Evolutionary conservation across 2,888 invertebrate genomes (phyloP).

Genomic region (Glaucopsyche alexis): DNA sequence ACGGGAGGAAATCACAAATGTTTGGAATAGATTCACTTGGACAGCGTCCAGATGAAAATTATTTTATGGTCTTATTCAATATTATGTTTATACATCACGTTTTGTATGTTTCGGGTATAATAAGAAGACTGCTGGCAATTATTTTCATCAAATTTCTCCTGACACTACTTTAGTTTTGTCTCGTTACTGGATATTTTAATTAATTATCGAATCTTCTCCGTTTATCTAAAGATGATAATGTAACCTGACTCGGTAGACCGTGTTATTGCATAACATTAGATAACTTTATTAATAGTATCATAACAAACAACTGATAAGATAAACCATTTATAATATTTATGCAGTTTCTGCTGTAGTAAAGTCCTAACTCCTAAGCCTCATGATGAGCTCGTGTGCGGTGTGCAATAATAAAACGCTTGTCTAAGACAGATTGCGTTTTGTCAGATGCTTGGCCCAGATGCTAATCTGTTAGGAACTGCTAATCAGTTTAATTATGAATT

Average conservation of each 20-base stretch:
- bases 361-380: not conserved
- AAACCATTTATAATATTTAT: constrained; percentile 1
- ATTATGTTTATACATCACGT: constrained; percentile 1
- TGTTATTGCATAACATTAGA: not conserved
- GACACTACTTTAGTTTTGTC: not conserved
- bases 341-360: not conserved
- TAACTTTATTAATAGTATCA: not conserved
- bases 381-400: not conserved
- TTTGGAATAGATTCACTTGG: constrained; percentile 32
- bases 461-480: too few relatives aligned
- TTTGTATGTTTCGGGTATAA: not conserved
- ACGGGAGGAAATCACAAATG: constrained; percentile 29
- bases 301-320: constrained; percentile 9
- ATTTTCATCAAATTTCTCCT: not conserved
- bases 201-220: not conserved
- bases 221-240: not conserved
- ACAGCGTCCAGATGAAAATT: constrained; percentile 32
- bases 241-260: not conserved
- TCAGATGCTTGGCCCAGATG: too few relatives aligned
- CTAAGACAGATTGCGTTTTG: not conserved
- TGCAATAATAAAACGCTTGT: not conserved
- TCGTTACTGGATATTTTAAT: not conserved
- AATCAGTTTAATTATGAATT: too few relatives aligned
- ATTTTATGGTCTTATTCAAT: constrained; percentile 29
- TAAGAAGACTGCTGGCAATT: not conserved